Percentiles rank a stretch among this genome's conserved stretches.
These are phyloP conservation scores for Eupleurogrammus muticus DNA, from an alignment of 2,797 vertebrate genomes.

Conservation along the genomic window DNA sequence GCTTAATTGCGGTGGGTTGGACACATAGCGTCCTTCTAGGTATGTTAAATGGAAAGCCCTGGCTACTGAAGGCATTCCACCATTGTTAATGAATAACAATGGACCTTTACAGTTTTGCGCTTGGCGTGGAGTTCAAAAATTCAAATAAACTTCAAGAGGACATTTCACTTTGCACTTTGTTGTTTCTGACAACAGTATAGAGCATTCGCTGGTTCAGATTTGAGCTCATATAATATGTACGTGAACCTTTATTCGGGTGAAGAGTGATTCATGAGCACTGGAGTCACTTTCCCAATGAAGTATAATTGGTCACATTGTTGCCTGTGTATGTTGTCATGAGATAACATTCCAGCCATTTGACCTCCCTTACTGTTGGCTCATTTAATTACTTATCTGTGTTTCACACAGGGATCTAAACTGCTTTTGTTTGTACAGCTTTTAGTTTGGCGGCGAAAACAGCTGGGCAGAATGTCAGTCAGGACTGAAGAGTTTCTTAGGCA, in stretches of 20 bases:
- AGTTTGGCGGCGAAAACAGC: slow-evolving; percentile 16
- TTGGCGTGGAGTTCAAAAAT: slow-evolving; percentile 68
- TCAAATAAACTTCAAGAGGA: slow-evolving; percentile 68
- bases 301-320: slow-evolving; percentile 78
- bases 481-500: slow-evolving; percentile 17
- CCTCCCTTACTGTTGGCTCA: slow-evolving; percentile 70
- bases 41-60: slow-evolving; percentile 77
- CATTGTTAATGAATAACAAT: slow-evolving; percentile 79
- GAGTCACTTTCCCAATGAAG: slow-evolving; percentile 50
- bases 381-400: slow-evolving; percentile 70
- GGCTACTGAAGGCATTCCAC: slow-evolving; percentile 71
- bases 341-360: slow-evolving; percentile 82
- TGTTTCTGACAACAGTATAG: slow-evolving; percentile 39
- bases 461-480: slow-evolving; percentile 16
- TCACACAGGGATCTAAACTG: slow-evolving; percentile 44
- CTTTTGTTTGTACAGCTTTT: slow-evolving; percentile 34
- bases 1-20: slow-evolving; percentile 72
- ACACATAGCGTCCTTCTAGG: slow-evolving; percentile 68
- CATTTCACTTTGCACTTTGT: slow-evolving; percentile 45
- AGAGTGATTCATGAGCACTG: slow-evolving; percentile 59
- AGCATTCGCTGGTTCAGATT: slow-evolving; percentile 53
- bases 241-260: slow-evolving; percentile 48
- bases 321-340: slow-evolving; percentile 77
- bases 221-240: slow-evolving; percentile 67
- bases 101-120: slow-evolving; percentile 67